These are phyloP conservation scores for Epizoanthus scotinus DNA, from an alignment of 92 coral and sea anemone genomes.

Conservation along the genomic window DNA sequence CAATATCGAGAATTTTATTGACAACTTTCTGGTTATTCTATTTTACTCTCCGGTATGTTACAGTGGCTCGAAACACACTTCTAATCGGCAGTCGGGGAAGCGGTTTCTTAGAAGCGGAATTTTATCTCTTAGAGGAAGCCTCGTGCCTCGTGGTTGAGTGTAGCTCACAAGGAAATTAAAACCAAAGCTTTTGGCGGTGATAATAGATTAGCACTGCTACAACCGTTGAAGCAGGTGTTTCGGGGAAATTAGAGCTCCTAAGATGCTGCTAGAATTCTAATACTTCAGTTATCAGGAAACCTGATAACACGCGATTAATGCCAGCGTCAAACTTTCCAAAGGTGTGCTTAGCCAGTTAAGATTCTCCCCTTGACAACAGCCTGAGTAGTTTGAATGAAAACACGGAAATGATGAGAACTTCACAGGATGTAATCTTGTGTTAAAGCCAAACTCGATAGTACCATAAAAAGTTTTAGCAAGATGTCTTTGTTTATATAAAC, in stretches of 20 bases:
- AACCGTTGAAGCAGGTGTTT: conserved; percentile 4
- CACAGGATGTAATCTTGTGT: conserved; percentile 36
- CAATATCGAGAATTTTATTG: not conserved
- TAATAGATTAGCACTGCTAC: conserved; percentile 6
- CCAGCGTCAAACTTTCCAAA: not conserved
- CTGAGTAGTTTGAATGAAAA: conserved; percentile 9
- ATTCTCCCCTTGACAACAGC: not conserved
- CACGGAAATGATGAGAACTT: conserved; percentile 38
- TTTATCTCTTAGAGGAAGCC: not conserved
- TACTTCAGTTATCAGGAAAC: not conserved
- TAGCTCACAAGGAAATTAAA: not conserved
- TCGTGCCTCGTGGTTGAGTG: not conserved
- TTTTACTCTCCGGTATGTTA: not conserved
- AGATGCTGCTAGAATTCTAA: not conserved
- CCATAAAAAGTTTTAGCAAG: not conserved
- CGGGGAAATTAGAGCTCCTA: not conserved
- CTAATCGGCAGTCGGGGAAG: not conserved
- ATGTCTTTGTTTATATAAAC: conserved; percentile 11
- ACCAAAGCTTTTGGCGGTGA: not conserved
- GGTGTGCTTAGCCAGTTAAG: conserved; percentile 13
- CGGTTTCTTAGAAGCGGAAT: conserved; percentile 2
- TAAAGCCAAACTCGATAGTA: conserved; percentile 13
- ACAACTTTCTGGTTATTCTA: not conserved
- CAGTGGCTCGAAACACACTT: not conserved
- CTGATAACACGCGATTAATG: not conserved